Percentiles rank a stretch among this genome's conserved stretches.
Evolutionary conservation across 2,113 vertebrate genomes (phyloP).

Genomic region (Crotalus helleri): DNA sequence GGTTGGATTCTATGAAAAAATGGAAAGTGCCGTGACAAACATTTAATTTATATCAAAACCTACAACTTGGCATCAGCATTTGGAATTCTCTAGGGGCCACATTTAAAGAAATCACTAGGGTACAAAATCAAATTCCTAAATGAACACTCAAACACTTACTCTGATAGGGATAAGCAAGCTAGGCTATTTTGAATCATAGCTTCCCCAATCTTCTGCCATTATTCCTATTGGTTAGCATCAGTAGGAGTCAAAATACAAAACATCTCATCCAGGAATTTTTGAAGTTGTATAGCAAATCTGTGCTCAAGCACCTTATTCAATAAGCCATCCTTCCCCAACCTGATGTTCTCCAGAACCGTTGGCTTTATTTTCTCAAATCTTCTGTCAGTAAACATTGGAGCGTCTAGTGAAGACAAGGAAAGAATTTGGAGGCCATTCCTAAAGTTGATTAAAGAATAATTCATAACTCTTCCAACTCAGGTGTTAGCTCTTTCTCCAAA

Average conservation of each 20-base stretch:
- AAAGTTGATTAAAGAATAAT: not conserved
- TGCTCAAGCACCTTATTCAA: not conserved
- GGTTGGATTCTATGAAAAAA: not conserved
- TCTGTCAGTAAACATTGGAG: not conserved
- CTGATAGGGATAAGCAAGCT: not conserved
- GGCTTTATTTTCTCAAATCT: not conserved
- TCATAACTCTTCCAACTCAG: not conserved
- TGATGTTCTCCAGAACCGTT: not conserved
- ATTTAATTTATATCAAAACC: not conserved
- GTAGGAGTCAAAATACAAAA: not conserved
- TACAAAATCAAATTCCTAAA: not conserved
- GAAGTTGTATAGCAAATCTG: not conserved
- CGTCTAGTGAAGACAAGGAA: not conserved
- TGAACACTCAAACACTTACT: not conserved
- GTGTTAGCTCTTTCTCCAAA: not conserved
- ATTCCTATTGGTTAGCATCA: not conserved
- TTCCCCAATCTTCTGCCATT: not conserved
- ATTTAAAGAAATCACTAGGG: not conserved
- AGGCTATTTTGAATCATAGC: not conserved
- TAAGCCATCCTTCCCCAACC: not conserved
- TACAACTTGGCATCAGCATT: not conserved
- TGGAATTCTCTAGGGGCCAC: not conserved
- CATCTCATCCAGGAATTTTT: not conserved
- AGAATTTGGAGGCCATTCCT: not conserved
- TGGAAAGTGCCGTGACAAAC: not conserved